phyloP scores from a whole-genome alignment of 1,140 invertebrate genomes.

The Calliphora vicina region DNA sequence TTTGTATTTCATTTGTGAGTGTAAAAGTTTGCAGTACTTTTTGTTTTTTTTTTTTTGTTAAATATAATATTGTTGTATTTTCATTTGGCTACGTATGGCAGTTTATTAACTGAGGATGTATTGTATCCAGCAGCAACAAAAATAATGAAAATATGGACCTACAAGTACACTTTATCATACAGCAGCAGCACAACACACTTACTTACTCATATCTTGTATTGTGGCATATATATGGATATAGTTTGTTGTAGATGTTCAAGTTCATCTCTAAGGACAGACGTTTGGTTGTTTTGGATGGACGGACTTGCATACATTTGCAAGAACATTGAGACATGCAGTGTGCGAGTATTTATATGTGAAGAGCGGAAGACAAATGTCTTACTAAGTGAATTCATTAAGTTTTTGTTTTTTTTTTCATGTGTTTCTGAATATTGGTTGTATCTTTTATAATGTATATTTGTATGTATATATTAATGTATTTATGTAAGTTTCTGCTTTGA shows the following conservation, averaged over 20 bases:
- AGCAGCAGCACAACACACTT: neutral
- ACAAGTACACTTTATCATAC: neutral
- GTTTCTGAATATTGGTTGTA: conserved; percentile 23
- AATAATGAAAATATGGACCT: neutral
- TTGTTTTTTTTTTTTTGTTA: too few relatives aligned
- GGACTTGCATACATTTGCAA: neutral
- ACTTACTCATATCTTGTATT: neutral
- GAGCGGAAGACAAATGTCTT: conserved; percentile 34
- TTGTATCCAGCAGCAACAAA: neutral
- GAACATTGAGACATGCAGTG: neutral
- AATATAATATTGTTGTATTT: too few relatives aligned
- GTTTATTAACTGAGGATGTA: conserved; percentile 14
- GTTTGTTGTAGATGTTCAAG: conserved; percentile 7
- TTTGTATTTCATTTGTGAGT: neutral
- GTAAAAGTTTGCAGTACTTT: too few relatives aligned
- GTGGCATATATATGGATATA: neutral
- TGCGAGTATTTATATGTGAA: conserved; percentile 6
- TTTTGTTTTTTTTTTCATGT: neutral
- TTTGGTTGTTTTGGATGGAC: neutral
- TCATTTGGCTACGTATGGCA: neutral
- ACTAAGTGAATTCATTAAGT: conserved; percentile 35
- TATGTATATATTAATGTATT: neutral
- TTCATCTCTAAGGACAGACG: conserved; percentile 26
- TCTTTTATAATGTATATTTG: neutral
- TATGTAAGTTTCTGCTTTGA: neutral